Conservation (phyloP, 2,888 invertebrate species). For the Himalopsyche anomala region DNA sequence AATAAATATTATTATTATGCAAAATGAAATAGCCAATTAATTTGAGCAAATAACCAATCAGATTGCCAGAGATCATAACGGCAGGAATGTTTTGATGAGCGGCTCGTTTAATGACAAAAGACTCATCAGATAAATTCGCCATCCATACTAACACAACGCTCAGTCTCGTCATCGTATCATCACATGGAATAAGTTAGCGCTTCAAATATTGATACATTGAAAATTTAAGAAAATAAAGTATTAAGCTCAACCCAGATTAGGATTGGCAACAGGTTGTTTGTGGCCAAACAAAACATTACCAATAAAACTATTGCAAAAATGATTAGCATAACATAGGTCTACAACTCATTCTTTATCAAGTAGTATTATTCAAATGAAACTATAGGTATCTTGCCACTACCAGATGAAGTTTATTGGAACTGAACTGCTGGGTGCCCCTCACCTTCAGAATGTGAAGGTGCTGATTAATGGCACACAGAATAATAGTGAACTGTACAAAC, state of each 20-base stretch:
- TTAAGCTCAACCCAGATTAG: neutral
- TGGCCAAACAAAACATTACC: too few species aligned
- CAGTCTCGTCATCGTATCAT: constrained; percentile 65
- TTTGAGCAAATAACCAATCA: constrained; percentile 43
- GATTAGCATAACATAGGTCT: too few species aligned
- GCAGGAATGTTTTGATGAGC: constrained; percentile 3
- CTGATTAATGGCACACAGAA: neutral
- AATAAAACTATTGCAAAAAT: too few species aligned
- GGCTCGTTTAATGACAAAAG: constrained; percentile 47
- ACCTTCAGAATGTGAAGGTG: too few species aligned
- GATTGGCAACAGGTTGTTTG: neutral
- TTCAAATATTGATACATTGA: too few species aligned
- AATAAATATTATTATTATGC: too few species aligned
- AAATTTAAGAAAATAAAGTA: neutral
- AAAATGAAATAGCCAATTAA: too few species aligned
- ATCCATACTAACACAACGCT: constrained; percentile 48
- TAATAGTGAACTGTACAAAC: constrained; percentile 68
- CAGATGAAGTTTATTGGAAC: too few species aligned
- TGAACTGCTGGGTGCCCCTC: too few species aligned
- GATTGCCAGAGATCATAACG: constrained; percentile 52
- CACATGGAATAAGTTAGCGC: constrained; percentile 41
- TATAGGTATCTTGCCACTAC: too few species aligned
- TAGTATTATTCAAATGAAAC: too few species aligned
- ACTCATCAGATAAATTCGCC: constrained; percentile 43
- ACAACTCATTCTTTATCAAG: too few species aligned